A percentile compares a stretch with the other conserved stretches of the same genome.
phyloP scores from a whole-genome alignment of 2,888 invertebrate genomes.

The Lepidocyrtinus sp. region DNA sequence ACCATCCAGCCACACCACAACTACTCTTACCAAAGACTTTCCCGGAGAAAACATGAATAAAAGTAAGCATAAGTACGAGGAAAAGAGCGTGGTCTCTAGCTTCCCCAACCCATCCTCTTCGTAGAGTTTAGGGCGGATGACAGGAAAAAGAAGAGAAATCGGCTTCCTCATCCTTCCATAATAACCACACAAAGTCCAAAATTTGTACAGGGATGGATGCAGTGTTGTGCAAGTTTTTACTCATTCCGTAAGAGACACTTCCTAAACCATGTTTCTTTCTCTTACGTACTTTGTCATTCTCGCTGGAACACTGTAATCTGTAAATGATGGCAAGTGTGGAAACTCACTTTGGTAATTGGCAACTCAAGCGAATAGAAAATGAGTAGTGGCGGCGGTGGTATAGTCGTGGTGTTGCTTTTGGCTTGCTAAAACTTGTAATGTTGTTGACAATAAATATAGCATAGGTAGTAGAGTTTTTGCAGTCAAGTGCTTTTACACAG shows the following conservation, averaged over 20 bases:
- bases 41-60: conserved; percentile 6
- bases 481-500: conserved; percentile 21
- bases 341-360: conserved; percentile 62
- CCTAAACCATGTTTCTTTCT: conserved; percentile 20
- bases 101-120: conserved; percentile 7
- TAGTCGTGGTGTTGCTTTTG: conserved; percentile 16
- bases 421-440: conserved; percentile 5
- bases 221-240: conserved; percentile 2
- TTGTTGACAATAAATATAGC: conserved; percentile 18
- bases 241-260: conserved; percentile 2
- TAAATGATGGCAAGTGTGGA: conserved; percentile 61
- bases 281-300: conserved; percentile 26
- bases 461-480: conserved; percentile 2
- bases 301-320: conserved; percentile 50
- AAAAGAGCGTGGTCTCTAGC: neutral
- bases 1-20: too few species aligned
- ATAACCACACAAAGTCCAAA: neutral
- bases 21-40: neutral
- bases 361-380: conserved; percentile 62
- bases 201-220: conserved; percentile 3
- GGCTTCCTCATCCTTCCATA: conserved; percentile 25
- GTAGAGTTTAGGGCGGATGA: conserved; percentile 20
- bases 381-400: conserved; percentile 50
- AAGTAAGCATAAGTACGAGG: neutral
- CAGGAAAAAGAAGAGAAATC: conserved; percentile 54